Evolutionary conservation across 2,113 vertebrate species (phyloP), one percentile per base, ranked within the genome.

Genomic region (Prolemur simus): DNA sequence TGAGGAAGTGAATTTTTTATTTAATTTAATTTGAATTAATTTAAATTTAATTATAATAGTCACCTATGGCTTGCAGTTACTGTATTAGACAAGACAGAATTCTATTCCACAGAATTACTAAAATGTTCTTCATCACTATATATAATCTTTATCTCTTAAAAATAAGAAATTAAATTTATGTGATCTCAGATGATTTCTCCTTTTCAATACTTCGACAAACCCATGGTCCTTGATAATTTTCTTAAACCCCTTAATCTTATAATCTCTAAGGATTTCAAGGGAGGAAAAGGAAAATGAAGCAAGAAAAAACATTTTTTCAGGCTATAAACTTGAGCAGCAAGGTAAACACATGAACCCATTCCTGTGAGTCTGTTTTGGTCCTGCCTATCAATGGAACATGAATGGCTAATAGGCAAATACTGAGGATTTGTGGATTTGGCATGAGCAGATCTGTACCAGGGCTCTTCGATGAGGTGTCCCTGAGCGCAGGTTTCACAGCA

Each of bases 331-430:
- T 89, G 27, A 96, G 27, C 47, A 86, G 89, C 89, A 42, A 47
- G 14, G 60, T 82, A 91, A 93, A 91, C 68, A 66, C 71, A 66
- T 14, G 52, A 74, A 60, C 68, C 37, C 82, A 58, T 69, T 71
- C 20, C 69, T 56, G 21, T 42, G 56, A 86, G 66, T 88, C 32
- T 42, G 78, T 80, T 89, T 86, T 74, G 88, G 82, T 63, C 29
- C 89, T 91, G 90, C 68, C 88, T 95, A 92, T 97, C 91, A 91
- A 73, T 93, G 89, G 86, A 81, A 89, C 47, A 90, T 89, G 91
- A 97, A 87, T 47, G 83, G 76, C 84, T 87, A 93, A 96, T 94
- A 95, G 95, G 74, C 74, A 95, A 95, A 98, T 82, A 83, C 80
- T 73, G 64, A 87, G 77, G 42, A 39, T 96, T 37, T 92, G 89